Percentiles rank a stretch among this genome's conserved stretches.
Conservation (phyloP, 2,888 invertebrate genomes). For the Leptura quadrifasciata region DNA sequence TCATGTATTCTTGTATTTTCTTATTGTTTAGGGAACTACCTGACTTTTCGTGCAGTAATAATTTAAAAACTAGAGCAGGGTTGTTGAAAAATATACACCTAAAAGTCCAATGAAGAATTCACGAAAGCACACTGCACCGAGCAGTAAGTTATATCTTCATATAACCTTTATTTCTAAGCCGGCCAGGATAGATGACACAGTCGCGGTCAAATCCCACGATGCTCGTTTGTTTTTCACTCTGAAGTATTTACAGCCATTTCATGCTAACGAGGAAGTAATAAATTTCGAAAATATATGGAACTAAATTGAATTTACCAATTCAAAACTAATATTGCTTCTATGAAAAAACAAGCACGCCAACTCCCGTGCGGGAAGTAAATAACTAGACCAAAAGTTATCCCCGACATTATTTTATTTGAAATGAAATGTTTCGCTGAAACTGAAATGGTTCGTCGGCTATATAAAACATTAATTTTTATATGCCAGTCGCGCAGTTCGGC, state of each 20-base stretch:
- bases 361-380: slow-evolving; percentile 30
- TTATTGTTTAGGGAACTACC: neutral
- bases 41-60: neutral
- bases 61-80: slow-evolving; percentile 2
- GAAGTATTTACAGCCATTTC: slow-evolving; percentile 65
- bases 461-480: too few species aligned
- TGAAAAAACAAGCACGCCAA: slow-evolving; percentile 33
- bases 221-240: slow-evolving; percentile 66
- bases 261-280: slow-evolving; percentile 62
- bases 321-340: slow-evolving; percentile 38
- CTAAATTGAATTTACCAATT: slow-evolving; percentile 59
- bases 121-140: neutral
- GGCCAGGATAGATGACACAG: slow-evolving; percentile 60
- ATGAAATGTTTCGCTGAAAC: slow-evolving; percentile 13
- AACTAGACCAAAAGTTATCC: slow-evolving; percentile 39
- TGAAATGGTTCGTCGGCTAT: neutral
- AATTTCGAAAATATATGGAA: slow-evolving; percentile 57
- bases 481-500: too few species aligned
- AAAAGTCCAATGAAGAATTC: slow-evolving; percentile 24
- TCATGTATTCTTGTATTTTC: neutral
- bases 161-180: slow-evolving; percentile 34
- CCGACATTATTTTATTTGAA: slow-evolving; percentile 7
- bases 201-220: slow-evolving; percentile 61
- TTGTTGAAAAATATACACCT: slow-evolving; percentile 21
- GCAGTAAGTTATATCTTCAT: slow-evolving; percentile 12